Base-by-base conservation (phyloP, 2,888 invertebrate genomes). In the Lordiphosa fenestrarum region DNA sequence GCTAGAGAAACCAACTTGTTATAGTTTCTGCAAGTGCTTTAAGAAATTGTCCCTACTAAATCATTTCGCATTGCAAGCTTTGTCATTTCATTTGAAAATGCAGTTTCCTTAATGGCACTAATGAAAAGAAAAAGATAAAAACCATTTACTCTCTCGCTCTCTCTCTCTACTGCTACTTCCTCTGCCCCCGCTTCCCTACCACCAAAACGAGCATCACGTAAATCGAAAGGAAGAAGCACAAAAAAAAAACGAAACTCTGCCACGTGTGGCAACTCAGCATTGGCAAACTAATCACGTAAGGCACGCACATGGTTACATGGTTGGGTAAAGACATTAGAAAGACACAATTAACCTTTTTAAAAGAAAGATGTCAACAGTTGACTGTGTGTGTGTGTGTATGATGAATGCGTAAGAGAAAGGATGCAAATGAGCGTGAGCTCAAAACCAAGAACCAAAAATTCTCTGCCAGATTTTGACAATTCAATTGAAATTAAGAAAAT, bases 331-430 rank as follows among this genome's bases (percentile, higher is more conserved):
- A 56, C 62, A 62, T 62, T 62, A 62, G 56, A 64, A 40, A 49
- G 62, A 62, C 62, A 62, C 62, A 64, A 62, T 64, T 64, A 64
- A 63, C 65, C 62, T 56, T 65, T 63, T 65, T 50, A 65, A 64
- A 33, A 56, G 46, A 39, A 64, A 30, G 39, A 64, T 33, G 25
- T 50, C 65, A 56, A 50, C 40, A 56, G 62, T 63, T 49, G 46
- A 37, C 13, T 49, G 12, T 39, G 30, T 48, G 4, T 47, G 13
- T 25, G 35, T 15, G 7, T 44, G 12, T 25, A 33, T 13, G 4
- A 35, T 23, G 9, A 30, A 6, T 6, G 5, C 9, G 12, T 15
- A 23, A 23, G 2, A 21, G 7, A 37, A 48, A 48, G 19, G 3
- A 13, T 48, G 10, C 25, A 39, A 59, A 21, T 38, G 38, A 30